These are phyloP conservation scores for Brachionichthys hirsutus DNA, from an alignment of 2,113 vertebrate genomes.

Conservation along the genomic window DNA sequence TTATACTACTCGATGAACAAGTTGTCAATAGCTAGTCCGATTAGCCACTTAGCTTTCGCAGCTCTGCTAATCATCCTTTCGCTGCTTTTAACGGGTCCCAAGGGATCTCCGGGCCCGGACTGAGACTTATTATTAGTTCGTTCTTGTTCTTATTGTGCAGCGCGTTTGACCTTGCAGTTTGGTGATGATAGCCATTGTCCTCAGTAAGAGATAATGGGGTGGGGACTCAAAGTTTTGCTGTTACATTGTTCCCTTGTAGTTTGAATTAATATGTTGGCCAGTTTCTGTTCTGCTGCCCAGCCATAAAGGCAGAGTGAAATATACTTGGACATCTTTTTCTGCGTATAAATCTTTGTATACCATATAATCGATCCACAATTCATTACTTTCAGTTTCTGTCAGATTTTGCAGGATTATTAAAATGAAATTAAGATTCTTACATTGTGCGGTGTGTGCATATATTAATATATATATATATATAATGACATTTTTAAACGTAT, in stretches of 20 bases:
- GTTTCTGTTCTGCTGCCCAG: too few species aligned
- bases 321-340: too few species aligned
- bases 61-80: too few species aligned
- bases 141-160: neutral
- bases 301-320: too few species aligned
- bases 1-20: neutral
- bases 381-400: too few species aligned
- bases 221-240: conserved; percentile 18
- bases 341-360: too few species aligned
- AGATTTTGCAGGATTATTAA: conserved; percentile 1
- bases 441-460: neutral
- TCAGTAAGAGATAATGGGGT: conserved; percentile 14
- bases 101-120: too few species aligned
- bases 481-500: neutral
- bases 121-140: neutral
- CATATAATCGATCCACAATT: too few species aligned
- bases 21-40: conserved; percentile 26
- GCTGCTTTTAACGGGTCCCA: too few species aligned
- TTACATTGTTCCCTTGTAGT: too few species aligned
- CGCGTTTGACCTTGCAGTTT: neutral
- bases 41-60: conserved; percentile 35
- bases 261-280: too few species aligned
- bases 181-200: neutral
- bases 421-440: neutral
- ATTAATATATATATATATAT: neutral